These are phyloP conservation scores for Trachymyrmex septentrionalis DNA, from an alignment of 1,140 invertebrate genomes.

Conservation along the genomic window DNA sequence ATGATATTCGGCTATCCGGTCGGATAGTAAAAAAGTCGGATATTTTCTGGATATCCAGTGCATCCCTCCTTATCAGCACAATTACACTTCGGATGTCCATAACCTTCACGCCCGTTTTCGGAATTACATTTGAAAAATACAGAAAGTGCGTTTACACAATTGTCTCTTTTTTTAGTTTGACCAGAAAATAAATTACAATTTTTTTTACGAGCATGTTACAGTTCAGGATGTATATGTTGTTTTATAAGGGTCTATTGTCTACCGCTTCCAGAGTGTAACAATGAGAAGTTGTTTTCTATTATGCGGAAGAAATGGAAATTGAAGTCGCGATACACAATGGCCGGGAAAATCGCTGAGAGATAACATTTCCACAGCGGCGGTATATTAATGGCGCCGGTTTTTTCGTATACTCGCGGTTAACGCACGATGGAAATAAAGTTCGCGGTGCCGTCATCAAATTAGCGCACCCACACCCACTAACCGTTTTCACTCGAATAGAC, in stretches of 20 bases:
- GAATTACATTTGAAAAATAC: neutral
- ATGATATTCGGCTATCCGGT: too few relatives aligned
- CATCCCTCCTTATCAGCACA: neutral
- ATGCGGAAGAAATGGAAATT: slow-evolving; percentile 61
- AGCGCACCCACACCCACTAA: neutral
- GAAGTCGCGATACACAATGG: slow-evolving; percentile 58
- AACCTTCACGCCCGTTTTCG: neutral
- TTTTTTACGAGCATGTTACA: slow-evolving; percentile 21
- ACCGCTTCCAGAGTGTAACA: slow-evolving; percentile 37
- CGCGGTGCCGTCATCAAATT: slow-evolving; percentile 57
- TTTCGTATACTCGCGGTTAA: slow-evolving; percentile 39
- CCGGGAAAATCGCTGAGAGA: slow-evolving; percentile 56
- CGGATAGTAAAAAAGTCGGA: too few relatives aligned
- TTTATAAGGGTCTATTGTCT: slow-evolving; percentile 58
- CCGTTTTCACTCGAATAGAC: slow-evolving; percentile 53
- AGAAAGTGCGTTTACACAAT: neutral
- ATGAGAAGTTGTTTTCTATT: slow-evolving; percentile 59
- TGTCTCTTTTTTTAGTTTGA: neutral
- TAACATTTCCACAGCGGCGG: slow-evolving; percentile 43
- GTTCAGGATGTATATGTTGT: slow-evolving; percentile 33
- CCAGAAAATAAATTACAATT: slow-evolving; percentile 29
- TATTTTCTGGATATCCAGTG: too few relatives aligned
- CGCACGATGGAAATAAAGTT: slow-evolving; percentile 57
- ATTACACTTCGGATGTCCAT: neutral
- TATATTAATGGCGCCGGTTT: slow-evolving; percentile 53